Evolutionary conservation across 2,113 vertebrate genomes (phyloP).

Genomic region (Acanthochromis polyacanthus): DNA sequence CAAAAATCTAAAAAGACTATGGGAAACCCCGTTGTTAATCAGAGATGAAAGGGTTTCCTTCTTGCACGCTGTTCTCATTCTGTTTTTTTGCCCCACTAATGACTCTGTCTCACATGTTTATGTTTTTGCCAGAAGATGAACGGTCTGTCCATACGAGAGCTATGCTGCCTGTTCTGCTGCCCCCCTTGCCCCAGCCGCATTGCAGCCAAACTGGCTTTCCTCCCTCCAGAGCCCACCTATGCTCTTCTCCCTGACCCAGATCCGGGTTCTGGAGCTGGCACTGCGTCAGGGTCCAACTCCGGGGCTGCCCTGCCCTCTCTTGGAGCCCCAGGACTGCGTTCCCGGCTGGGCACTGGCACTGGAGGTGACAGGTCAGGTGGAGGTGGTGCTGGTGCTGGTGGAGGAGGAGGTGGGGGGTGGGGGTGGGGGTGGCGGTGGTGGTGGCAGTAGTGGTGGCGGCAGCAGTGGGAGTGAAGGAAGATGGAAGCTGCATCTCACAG

Average conservation of each 20-base stretch:
- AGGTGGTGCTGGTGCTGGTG: conserved; percentile 49
- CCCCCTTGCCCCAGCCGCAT: conserved; percentile 98
- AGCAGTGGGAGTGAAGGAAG: conserved; percentile 71
- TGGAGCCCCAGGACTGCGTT: conserved; percentile 82
- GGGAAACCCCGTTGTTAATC: conserved; percentile 3
- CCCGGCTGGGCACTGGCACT: conserved; percentile 69
- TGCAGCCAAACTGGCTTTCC: conserved; percentile 96
- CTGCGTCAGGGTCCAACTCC: conserved; percentile 66
- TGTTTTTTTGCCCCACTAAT: conserved; percentile 3
- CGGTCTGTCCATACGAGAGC: conserved; percentile 94
- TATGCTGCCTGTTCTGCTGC: conserved; percentile 99
- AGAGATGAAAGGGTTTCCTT: not conserved
- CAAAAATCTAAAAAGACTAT: not conserved
- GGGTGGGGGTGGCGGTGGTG: not conserved
- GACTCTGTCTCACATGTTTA: conserved; percentile 7
- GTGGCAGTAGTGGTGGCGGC: conserved; percentile 33
- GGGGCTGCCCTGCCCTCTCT: conserved; percentile 72
- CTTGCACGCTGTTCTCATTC: not conserved
- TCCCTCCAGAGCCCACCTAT: conserved; percentile 96
- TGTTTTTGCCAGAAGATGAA: conserved; percentile 89
- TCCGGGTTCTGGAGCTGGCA: conserved; percentile 72
- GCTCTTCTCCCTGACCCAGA: conserved; percentile 92
- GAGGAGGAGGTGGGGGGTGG: conserved; percentile 2
- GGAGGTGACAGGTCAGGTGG: conserved; percentile 64
- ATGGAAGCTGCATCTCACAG: conserved; percentile 96